A percentile compares a stretch with the other conserved stretches of the same genome.
phyloP scores from a whole-genome alignment of 1,140 invertebrate genomes.

The Cataglyphis hispanica region DNA sequence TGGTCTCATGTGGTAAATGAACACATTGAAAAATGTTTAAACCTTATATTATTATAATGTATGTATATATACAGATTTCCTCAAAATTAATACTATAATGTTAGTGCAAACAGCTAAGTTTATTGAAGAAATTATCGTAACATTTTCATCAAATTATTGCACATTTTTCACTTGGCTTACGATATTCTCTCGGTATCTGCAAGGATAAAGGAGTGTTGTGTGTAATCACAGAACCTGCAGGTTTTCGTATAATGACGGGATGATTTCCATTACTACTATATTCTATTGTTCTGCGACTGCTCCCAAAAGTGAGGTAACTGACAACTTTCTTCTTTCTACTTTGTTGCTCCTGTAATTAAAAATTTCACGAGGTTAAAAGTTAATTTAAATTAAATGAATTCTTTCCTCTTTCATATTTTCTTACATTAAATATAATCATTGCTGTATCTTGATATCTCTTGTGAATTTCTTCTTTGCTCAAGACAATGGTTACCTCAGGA shows the following conservation, averaged over 20 bases:
- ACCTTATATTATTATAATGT: too few species aligned
- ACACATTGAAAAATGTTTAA: too few species aligned
- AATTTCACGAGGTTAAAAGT: neutral
- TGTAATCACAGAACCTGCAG: conserved; percentile 51
- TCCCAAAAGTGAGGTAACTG: conserved; percentile 83
- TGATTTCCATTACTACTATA: conserved; percentile 86
- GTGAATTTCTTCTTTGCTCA: conserved; percentile 79
- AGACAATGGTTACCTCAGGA: conserved; percentile 71
- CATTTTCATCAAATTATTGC: conserved; percentile 72
- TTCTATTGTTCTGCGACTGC: conserved; percentile 82
- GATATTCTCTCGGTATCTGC: conserved; percentile 74
- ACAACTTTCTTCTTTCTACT: conserved; percentile 66
- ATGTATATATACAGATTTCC: too few species aligned
- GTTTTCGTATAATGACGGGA: conserved; percentile 82
- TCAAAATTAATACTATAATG: neutral
- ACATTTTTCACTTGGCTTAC: conserved; percentile 76
- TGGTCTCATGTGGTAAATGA: too few species aligned
- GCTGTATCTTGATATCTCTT: conserved; percentile 83
- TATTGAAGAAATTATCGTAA: conserved; percentile 42
- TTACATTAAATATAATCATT: conserved; percentile 82
- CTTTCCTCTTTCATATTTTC: conserved; percentile 10
- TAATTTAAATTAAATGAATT: neutral
- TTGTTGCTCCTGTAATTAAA: conserved; percentile 79
- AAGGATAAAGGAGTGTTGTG: conserved; percentile 54
- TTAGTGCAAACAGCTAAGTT: conserved; percentile 17